These are phyloP conservation scores for Protonemura montana DNA, from an alignment of 2,888 invertebrate species.

Conservation along the genomic window DNA sequence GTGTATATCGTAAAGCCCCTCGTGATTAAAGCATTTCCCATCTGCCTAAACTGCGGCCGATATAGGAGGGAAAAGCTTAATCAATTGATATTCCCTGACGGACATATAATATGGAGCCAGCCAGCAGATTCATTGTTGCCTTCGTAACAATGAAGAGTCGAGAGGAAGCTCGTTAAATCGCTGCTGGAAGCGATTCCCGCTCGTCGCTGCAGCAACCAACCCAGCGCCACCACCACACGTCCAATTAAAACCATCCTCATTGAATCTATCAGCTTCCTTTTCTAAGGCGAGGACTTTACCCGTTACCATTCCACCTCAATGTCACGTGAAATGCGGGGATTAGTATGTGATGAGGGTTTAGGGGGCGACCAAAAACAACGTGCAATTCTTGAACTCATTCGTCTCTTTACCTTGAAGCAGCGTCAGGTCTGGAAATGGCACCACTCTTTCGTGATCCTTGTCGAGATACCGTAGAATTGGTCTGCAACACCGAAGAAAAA, in stretches of 20 bases:
- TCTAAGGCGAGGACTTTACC: neutral
- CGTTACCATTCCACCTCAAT: neutral
- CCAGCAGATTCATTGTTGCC: conserved; percentile 27
- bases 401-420: neutral
- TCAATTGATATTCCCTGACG: neutral
- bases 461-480: neutral
- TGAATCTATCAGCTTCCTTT: neutral
- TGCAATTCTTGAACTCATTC: neutral
- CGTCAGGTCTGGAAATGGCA: neutral
- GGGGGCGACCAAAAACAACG: neutral
- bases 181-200: neutral
- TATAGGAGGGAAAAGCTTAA: neutral
- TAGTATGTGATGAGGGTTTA: too few relatives aligned
- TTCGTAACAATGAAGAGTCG: neutral
- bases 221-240: conserved; percentile 7
- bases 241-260: conserved; percentile 32
- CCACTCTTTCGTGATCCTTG: neutral
- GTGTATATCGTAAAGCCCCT: neutral
- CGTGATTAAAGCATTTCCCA: neutral
- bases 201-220: neutral
- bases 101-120: neutral
- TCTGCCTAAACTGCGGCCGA: neutral
- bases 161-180: conserved; percentile 39
- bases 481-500: neutral
- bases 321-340: neutral